A percentile compares a stretch with the other conserved stretches of the same genome.
phyloP scores from a whole-genome alignment of 2,797 vertebrate species.

The Phrynocephalus vlangalii region DNA sequence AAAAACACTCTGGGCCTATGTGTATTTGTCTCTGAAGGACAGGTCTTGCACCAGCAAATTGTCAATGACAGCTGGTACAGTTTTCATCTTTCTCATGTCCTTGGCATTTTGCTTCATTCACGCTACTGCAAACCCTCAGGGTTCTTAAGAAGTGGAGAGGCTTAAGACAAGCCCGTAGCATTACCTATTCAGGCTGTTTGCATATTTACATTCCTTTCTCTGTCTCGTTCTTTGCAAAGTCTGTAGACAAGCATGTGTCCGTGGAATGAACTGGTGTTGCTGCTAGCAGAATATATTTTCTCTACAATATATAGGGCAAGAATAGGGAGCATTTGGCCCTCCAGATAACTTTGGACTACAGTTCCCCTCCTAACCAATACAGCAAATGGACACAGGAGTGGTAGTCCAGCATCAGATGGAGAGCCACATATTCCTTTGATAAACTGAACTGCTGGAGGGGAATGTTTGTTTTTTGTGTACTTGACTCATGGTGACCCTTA shows the following conservation, averaged over 20 bases:
- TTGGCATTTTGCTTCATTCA: neutral
- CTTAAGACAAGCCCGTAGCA: neutral
- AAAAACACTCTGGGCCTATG: neutral
- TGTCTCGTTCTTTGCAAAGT: neutral
- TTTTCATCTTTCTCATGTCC: neutral
- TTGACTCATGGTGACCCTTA: too few species aligned
- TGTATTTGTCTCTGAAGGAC: neutral
- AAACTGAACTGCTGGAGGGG: too few species aligned
- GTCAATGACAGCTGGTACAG: neutral
- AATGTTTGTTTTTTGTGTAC: too few species aligned
- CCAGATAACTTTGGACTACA: neutral
- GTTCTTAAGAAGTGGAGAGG: neutral
- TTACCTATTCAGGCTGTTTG: neutral
- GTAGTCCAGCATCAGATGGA: neutral
- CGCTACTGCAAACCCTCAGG: neutral
- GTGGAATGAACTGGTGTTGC: neutral
- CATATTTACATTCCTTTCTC: too few species aligned
- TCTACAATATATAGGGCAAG: neutral
- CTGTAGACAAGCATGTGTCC: neutral
- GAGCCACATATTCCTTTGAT: too few species aligned
- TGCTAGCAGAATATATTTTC: neutral
- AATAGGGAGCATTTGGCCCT: neutral
- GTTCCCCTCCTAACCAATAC: neutral
- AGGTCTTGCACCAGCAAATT: conserved; percentile 7
- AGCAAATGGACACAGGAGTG: neutral